A percentile compares a stretch with the other conserved stretches of the same genome.
These are phyloP conservation scores for Melikaiella ostensackeni DNA, from an alignment of 2,888 invertebrate genomes.

Conservation along the genomic window DNA sequence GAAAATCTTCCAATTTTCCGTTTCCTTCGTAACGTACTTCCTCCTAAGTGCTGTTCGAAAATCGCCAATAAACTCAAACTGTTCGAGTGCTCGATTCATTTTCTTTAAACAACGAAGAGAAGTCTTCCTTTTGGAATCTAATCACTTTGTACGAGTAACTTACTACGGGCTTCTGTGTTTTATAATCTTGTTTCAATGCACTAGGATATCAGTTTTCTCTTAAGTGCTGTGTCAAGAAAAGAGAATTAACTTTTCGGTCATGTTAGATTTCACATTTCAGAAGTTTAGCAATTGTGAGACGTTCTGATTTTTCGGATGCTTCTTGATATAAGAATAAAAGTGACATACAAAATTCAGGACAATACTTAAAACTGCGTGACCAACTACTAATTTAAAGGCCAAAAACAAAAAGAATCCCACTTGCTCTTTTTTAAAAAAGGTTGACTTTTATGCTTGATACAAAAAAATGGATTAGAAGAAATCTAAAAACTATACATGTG, in stretches of 20 bases:
- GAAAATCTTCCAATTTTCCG: background rate
- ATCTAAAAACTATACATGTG: too few species aligned
- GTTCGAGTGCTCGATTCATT: background rate
- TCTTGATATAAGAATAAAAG: background rate
- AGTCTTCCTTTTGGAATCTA: slow-evolving; percentile 15
- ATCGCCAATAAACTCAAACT: background rate
- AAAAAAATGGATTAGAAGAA: too few species aligned
- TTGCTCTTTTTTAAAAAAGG: too few species aligned
- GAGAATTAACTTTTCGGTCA: background rate
- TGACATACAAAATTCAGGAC: too few species aligned
- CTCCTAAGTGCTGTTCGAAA: slow-evolving; percentile 5
- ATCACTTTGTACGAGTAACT: slow-evolving; percentile 5
- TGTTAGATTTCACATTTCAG: background rate
- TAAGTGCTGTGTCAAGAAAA: background rate
- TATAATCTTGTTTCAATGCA: background rate
- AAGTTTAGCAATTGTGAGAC: background rate
- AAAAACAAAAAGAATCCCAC: too few species aligned
- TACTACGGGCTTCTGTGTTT: background rate
- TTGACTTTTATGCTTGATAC: too few species aligned
- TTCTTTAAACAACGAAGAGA: slow-evolving; percentile 8
- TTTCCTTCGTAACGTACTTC: background rate
- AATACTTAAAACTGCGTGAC: too few species aligned
- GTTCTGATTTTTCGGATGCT: background rate
- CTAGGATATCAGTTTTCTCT: background rate
- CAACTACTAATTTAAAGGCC: too few species aligned